These are phyloP conservation scores for Malacosoma neustria DNA, from an alignment of 2,888 invertebrate genomes.

Conservation along the genomic window DNA sequence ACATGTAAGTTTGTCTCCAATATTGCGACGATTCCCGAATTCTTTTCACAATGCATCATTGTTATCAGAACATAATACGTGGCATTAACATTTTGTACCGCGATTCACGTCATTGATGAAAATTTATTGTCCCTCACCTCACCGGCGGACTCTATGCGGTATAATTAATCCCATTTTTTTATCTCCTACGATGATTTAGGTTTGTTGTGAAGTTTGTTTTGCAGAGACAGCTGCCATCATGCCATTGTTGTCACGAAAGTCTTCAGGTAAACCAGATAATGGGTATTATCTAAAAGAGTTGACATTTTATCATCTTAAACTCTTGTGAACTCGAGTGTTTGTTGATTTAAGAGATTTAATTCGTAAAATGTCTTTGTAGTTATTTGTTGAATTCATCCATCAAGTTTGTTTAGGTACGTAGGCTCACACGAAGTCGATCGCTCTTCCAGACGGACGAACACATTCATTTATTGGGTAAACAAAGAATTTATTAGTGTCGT, in stretches of 20 bases:
- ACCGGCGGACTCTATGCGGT: constrained; percentile 37
- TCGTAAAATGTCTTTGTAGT: constrained; percentile 24
- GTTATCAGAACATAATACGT: constrained; percentile 62
- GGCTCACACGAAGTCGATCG: constrained; percentile 39
- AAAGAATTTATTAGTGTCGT: constrained; percentile 70
- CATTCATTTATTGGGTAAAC: constrained; percentile 65
- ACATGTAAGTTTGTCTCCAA: constrained; percentile 44
- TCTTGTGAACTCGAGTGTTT: constrained; percentile 60
- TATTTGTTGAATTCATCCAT: no score
- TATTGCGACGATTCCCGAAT: constrained; percentile 40
- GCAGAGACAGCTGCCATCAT: constrained; percentile 65
- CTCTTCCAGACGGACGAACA: constrained; percentile 41
- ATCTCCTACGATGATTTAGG: constrained; percentile 50
- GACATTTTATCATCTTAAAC: constrained; percentile 58
- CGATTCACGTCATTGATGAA: constrained; percentile 68
- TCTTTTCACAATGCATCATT: constrained; percentile 64
- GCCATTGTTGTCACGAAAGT: constrained; percentile 48
- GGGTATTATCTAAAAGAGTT: constrained; percentile 65
- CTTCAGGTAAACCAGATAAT: constrained; percentile 68
- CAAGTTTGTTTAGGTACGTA: constrained; percentile 18
- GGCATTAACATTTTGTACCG: constrained; percentile 68
- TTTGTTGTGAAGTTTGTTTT: constrained; percentile 65
- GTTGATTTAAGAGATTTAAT: constrained; percentile 48
- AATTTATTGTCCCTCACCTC: constrained; percentile 61
- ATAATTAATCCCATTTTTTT: constrained; percentile 57